phyloP scores from a whole-genome alignment of 1,140 invertebrate species.

The Drosophila tani region DNA sequence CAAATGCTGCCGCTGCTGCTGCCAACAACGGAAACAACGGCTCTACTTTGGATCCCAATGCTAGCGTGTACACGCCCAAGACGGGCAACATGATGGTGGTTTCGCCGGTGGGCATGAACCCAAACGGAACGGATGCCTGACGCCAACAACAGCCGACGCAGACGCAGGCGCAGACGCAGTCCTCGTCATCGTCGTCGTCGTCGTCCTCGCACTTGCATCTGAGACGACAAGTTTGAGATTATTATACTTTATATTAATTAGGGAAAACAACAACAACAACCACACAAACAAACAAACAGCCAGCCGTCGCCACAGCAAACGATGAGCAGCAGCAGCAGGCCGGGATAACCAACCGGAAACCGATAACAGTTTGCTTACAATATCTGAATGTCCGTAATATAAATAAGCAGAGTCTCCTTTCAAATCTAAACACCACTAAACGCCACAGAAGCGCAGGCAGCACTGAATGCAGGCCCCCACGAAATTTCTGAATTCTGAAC shows the following conservation, averaged over 20 bases:
- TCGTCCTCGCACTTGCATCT: conserved; percentile 73
- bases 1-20: conserved; percentile 59
- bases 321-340: conserved; percentile 31
- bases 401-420: conserved; percentile 72
- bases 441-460: conserved; percentile 26
- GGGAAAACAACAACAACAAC: conserved; percentile 29
- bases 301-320: conserved; percentile 39
- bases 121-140: conserved; percentile 80
- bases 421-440: conserved; percentile 33
- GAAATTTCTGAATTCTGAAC: conserved; percentile 36
- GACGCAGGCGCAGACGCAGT: conserved; percentile 32
- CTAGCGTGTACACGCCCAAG: conserved; percentile 95
- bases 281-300: too few relatives aligned
- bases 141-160: conserved; percentile 68
- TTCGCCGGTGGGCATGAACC: conserved; percentile 71
- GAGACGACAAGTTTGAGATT: conserved; percentile 84
- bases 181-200: conserved; percentile 52
- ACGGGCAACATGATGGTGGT: conserved; percentile 75
- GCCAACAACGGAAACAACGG: conserved; percentile 61
- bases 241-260: conserved; percentile 76
- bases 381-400: conserved; percentile 81
- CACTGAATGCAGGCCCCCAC: conserved; percentile 17
- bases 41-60: conserved; percentile 95
- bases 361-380: conserved; percentile 66
- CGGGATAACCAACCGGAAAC: background rate